phyloP scores from a whole-genome alignment of 2,113 vertebrate genomes.

The Naja naja region DNA sequence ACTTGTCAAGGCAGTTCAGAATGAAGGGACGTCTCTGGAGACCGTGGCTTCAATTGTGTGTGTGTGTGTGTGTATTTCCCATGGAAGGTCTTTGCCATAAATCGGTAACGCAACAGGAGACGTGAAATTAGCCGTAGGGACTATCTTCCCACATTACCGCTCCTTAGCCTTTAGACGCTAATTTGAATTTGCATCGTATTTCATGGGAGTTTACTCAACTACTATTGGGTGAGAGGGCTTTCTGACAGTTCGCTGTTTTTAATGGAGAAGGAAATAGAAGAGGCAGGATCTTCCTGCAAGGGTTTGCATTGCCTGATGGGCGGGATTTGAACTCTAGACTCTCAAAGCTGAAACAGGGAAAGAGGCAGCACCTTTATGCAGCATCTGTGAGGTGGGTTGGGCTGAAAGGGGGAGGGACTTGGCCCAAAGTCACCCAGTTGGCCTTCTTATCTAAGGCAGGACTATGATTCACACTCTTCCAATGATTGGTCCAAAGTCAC shows the following conservation, averaged over 20 bases:
- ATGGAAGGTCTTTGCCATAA: accelerated
- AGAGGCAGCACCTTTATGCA: no score
- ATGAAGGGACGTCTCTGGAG: constrained; percentile 6
- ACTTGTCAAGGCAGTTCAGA: constrained; percentile 3
- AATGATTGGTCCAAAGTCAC: no score
- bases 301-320: no score
- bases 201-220: not conserved
- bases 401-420: no score
- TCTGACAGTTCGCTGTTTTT: not conserved
- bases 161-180: not conserved
- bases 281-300: not conserved
- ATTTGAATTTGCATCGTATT: not conserved
- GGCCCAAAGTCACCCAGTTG: no score
- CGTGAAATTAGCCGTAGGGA: accelerated
- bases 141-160: not conserved
- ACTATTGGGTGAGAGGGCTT: not conserved
- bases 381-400: no score
- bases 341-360: not conserved
- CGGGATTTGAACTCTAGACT: not conserved
- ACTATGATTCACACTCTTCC: no score
- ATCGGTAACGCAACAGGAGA: not conserved
- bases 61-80: no score
- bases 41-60: accelerated
- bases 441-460: no score
- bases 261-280: not conserved